Conservation (phyloP, 2,888 invertebrate genomes). For the Rhodophaea formosa region DNA sequence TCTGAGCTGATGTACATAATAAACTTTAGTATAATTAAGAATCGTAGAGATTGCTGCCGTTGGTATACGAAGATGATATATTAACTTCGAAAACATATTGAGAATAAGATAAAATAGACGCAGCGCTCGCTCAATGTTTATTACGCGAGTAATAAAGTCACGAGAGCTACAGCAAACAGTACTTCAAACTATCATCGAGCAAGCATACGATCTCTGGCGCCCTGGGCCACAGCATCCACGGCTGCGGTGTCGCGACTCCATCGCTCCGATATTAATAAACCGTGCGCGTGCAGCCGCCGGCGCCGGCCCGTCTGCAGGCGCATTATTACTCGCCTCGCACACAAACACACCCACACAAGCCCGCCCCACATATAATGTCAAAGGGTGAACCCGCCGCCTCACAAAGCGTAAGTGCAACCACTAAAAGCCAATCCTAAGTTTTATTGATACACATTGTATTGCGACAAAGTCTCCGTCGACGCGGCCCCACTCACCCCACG, state of each 20-base stretch:
- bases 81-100: not conserved
- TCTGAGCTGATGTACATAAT: too few species aligned
- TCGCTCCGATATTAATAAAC: constrained; percentile 62
- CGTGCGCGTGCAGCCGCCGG: constrained; percentile 43
- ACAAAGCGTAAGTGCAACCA: constrained; percentile 82
- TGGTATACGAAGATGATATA: too few species aligned
- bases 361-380: constrained; percentile 75
- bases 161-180: constrained; percentile 3
- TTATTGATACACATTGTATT: constrained; percentile 82
- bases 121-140: not conserved
- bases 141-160: constrained; percentile 4
- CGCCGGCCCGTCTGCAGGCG: constrained; percentile 62
- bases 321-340: constrained; percentile 54
- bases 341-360: constrained; percentile 39
- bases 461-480: constrained; percentile 80
- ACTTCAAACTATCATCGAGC: constrained; percentile 18
- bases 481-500: constrained; percentile 74
- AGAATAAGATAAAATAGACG: not conserved
- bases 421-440: constrained; percentile 82
- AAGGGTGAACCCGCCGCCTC: constrained; percentile 79
- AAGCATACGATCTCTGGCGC: constrained; percentile 20
- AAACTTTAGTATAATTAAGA: too few species aligned
- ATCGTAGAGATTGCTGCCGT: too few species aligned
- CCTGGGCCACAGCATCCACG: constrained; percentile 30
- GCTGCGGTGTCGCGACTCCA: constrained; percentile 31